Base-by-base conservation (phyloP, 1,140 invertebrate species). In the Drosophila sucinea region DNA sequence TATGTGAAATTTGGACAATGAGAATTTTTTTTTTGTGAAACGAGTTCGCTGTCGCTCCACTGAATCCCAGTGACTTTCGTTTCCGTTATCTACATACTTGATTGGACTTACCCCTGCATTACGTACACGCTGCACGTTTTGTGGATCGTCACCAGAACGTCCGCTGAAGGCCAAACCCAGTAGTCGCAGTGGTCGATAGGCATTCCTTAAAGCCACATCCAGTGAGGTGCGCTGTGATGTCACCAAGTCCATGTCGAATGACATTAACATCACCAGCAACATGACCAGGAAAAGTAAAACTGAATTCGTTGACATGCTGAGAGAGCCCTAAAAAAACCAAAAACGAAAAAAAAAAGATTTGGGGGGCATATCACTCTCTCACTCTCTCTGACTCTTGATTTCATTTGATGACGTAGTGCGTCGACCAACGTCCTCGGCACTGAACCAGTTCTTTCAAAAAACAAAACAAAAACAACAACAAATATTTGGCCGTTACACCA, bases 191-290 rank as follows among this genome's bases (percentile, higher is more conserved):
- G 89, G 89, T 44, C 90, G 60, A 38, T 91, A 91, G 10, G 68
- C 67, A 54, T 84, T 58, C 30, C 44, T 72, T 8, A 91, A 60
- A 25, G 67, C 79, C 56, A 70, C 81, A 55, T 91, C 89, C 78
- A 91, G 54, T 68, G 77, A 72, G 47, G 87, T 91, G 6, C 89
- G 83, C 64, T 90, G 87, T 87, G 87, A 72, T 68, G 83, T 87
- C 82, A 87, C 78, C 38, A 7, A 27, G 10, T 66, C 11, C 62
- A 30, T 25, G 71, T 58, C 56, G 32, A 58, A 35, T 32, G 56
- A 58, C 17, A 58, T 57, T 40, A 66, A 8, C 67, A 78, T 66
- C 38, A 76, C 58, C 66, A 83, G 56, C 27, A 80, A 60, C 33
- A 72, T 10, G 44, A 25, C 64, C 38, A 73, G 51, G 29, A 63